A percentile compares a stretch with the other conserved stretches of the same genome.
These are phyloP conservation scores for Astyanax mexicanus DNA, from an alignment of 2,797 vertebrate genomes.

Conservation along the genomic window DNA sequence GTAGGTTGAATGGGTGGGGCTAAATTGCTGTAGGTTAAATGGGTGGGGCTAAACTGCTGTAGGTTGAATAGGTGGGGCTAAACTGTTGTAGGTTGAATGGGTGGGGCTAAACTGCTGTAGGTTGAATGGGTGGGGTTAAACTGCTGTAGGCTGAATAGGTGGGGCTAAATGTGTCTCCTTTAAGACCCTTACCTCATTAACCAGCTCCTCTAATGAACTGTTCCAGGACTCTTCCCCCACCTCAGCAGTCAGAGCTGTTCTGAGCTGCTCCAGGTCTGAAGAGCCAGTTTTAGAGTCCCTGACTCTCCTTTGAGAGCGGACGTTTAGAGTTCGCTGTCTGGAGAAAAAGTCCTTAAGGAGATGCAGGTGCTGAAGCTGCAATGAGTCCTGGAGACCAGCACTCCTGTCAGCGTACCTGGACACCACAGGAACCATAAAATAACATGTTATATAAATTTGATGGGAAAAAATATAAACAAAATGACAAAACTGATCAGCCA, in stretches of 20 bases:
- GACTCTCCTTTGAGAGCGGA: slow-evolving; percentile 5
- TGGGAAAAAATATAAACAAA: no score
- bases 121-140: background rate
- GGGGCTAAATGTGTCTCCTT: background rate
- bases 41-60: background rate
- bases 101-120: background rate
- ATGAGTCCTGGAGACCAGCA: slow-evolving; percentile 64
- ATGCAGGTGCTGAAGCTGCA: slow-evolving; percentile 63
- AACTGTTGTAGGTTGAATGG: background rate
- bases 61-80: background rate
- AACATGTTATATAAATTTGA: no score
- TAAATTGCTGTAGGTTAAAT: background rate
- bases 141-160: background rate
- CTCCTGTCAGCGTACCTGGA: slow-evolving; percentile 60
- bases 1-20: background rate
- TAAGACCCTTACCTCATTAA: slow-evolving; percentile 66
- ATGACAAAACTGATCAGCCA: no score
- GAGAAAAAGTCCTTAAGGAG: slow-evolving; percentile 63
- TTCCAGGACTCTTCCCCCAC: slow-evolving; percentile 57
- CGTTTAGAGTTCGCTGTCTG: slow-evolving; percentile 18
- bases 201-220: slow-evolving; percentile 64
- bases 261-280: slow-evolving; percentile 68
- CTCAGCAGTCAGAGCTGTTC: slow-evolving; percentile 57
- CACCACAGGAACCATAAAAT: background rate
- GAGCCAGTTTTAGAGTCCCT: background rate